Conservation (phyloP, 1,140 invertebrate species). For the Melitaea cinxia region DNA sequence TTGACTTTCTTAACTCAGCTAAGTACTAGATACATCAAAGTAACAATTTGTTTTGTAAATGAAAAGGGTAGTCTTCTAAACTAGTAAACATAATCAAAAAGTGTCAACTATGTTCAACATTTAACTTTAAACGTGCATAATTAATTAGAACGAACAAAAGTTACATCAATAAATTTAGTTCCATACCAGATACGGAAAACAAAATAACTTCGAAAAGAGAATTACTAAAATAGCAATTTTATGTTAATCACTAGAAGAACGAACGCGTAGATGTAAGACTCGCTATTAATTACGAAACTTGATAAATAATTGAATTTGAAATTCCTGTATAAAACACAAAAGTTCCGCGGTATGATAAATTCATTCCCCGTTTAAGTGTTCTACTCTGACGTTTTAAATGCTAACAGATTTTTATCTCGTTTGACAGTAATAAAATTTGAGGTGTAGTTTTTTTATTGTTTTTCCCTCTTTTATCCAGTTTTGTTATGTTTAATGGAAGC, state of each 20-base stretch:
- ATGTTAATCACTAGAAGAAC: constrained; percentile 1
- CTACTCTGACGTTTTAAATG: constrained; percentile 29
- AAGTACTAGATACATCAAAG: too few species aligned
- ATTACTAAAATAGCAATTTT: constrained; percentile 1
- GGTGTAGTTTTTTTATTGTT: background rate
- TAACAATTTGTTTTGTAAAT: too few species aligned
- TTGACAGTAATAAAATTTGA: background rate
- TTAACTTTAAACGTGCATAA: too few species aligned
- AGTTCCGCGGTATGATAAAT: constrained; percentile 39
- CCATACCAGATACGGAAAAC: background rate
- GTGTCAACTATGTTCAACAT: too few species aligned
- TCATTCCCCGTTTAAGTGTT: constrained; percentile 35
- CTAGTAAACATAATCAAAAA: too few species aligned
- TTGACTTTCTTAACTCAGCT: too few species aligned
- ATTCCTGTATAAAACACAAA: constrained; percentile 39
- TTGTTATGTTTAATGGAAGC: background rate
- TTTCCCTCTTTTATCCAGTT: background rate
- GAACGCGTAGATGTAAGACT: constrained; percentile 2
- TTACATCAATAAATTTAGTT: background rate
- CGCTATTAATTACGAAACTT: constrained; percentile 37
- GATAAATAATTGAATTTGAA: constrained; percentile 32
- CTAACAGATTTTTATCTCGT: constrained; percentile 19
- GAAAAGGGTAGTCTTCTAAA: too few species aligned
- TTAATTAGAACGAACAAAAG: too few species aligned
- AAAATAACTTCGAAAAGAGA: background rate